These are phyloP conservation scores for Neuroterus valhalla DNA, from an alignment of 1,140 invertebrate genomes.

Conservation along the genomic window DNA sequence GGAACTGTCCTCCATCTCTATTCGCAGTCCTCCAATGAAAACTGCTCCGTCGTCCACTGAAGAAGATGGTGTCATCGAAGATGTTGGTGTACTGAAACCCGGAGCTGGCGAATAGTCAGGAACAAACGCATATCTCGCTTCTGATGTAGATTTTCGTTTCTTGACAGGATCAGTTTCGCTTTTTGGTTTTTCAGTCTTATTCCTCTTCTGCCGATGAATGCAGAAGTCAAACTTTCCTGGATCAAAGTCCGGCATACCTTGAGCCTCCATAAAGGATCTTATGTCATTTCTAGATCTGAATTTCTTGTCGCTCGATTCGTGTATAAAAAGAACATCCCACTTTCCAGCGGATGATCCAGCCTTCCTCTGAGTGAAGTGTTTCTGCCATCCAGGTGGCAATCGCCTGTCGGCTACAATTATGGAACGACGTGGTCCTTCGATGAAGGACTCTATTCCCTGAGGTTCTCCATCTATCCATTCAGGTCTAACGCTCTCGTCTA, in stretches of 20 bases:
- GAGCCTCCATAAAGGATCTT: slow-evolving; percentile 67
- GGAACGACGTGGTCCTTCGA: slow-evolving; percentile 75
- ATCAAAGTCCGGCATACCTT: slow-evolving; percentile 66
- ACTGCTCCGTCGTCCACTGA: slow-evolving; percentile 70
- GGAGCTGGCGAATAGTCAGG: slow-evolving; percentile 34
- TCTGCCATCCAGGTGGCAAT: slow-evolving; percentile 83
- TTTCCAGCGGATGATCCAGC: slow-evolving; percentile 83
- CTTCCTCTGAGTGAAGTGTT: slow-evolving; percentile 83
- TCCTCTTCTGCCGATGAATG: slow-evolving; percentile 67
- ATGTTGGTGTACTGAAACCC: slow-evolving; percentile 31
- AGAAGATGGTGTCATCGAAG: slow-evolving; percentile 49
- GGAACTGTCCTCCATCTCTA: slow-evolving; percentile 82
- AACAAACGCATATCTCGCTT: slow-evolving; percentile 56
- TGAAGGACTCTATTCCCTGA: slow-evolving; percentile 67
- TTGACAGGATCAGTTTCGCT: slow-evolving; percentile 56
- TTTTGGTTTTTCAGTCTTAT: slow-evolving; percentile 49
- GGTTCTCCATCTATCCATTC: slow-evolving; percentile 71
- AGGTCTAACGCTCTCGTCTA: slow-evolving; percentile 63
- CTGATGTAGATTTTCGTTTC: slow-evolving; percentile 71
- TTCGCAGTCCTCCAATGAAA: slow-evolving; percentile 81
- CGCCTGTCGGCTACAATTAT: slow-evolving; percentile 83
- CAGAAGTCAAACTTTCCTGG: slow-evolving; percentile 74
- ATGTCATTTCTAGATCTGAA: slow-evolving; percentile 74
- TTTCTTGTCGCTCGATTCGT: slow-evolving; percentile 71
- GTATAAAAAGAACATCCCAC: slow-evolving; percentile 86